Evolutionary conservation across 2,113 vertebrate species (phyloP), one percentile per base, ranked within the genome.

Genomic region (Sebastes fasciatus): DNA sequence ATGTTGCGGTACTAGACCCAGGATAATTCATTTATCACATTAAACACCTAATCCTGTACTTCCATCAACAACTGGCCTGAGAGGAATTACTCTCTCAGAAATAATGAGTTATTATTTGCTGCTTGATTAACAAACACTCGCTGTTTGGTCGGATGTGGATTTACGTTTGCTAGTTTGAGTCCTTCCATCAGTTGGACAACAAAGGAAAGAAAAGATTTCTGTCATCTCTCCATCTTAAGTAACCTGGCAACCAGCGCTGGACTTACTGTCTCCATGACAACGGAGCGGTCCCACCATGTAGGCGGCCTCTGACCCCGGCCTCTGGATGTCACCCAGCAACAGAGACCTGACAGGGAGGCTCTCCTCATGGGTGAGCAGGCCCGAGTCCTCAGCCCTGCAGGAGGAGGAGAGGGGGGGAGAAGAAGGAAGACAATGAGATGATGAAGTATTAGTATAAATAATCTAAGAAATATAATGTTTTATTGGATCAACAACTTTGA

Each of bases 211-310:
- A 10, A 48, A 23, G 8, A 4, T 68, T 49, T 23, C 4, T 58
- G 42, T 77, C 71, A 21, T 74, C 51, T 48, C 23, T 43, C 61
- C 54, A 1, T 86, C 58, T 10, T 4, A 3, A 43, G 63, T 65
- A 77, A 74, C 80, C 43, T 43, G 72, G 69, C 68, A 82, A 76
- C 42, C 11, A 43, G 34, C 52, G 54, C 2, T 45, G 19, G 23
- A 83, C 85, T 85, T 79, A 92, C 89, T 84, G 79, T 84, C 98
- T 88, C 97, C 98, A 52, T 77, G 92, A 84, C 98, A 99, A 84
- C 96, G 95, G 3, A 99, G 94, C n/a, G 97, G 96, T 1, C 98
- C 98, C 60, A 99, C 94, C 89, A 92, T 96, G 79, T 97, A 99
- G 45, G 96, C 97, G 0, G 96, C 98, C 94, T 98, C 98, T 0